Conservation (phyloP, 2,797 vertebrate species). For the Pipistrellus pipistrellus region DNA sequence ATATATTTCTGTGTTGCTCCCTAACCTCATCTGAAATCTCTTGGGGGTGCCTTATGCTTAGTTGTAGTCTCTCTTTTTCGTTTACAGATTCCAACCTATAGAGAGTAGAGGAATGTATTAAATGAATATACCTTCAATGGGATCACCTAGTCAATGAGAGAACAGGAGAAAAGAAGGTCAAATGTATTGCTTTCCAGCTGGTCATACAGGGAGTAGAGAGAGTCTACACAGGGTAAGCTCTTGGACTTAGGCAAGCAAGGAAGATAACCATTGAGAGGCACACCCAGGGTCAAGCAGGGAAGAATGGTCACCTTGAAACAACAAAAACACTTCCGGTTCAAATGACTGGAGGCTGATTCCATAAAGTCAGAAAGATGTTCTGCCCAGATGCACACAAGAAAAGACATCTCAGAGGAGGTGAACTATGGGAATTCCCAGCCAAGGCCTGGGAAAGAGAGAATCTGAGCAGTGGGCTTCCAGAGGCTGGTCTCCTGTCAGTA, state of each 20-base stretch:
- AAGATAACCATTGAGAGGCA: not conserved
- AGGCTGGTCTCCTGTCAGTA: not conserved
- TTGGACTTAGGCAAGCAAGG: not conserved
- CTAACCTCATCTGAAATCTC: not conserved
- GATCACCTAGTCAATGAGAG: not conserved
- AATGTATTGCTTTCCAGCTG: not conserved
- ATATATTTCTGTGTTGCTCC: not conserved
- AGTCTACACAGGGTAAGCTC: fast-evolving
- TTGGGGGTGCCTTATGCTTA: too few relatives aligned
- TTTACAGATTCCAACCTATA: not conserved
- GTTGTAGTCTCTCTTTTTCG: not conserved
- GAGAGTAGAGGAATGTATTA: not conserved
- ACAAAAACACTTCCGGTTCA: not conserved
- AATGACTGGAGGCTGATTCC: not conserved
- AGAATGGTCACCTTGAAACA: not conserved
- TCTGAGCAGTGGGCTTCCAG: not conserved
- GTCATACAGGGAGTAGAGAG: fast-evolving
- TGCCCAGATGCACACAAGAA: not conserved
- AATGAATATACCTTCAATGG: not conserved
- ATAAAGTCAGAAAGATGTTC: not conserved
- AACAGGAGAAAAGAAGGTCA: not conserved
- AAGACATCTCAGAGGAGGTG: not conserved
- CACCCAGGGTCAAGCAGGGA: not conserved
- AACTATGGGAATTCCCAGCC: fast-evolving
- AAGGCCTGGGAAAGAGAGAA: not conserved